Conservation (phyloP, 1,140 invertebrate genomes). For the Philaenus spumarius region DNA sequence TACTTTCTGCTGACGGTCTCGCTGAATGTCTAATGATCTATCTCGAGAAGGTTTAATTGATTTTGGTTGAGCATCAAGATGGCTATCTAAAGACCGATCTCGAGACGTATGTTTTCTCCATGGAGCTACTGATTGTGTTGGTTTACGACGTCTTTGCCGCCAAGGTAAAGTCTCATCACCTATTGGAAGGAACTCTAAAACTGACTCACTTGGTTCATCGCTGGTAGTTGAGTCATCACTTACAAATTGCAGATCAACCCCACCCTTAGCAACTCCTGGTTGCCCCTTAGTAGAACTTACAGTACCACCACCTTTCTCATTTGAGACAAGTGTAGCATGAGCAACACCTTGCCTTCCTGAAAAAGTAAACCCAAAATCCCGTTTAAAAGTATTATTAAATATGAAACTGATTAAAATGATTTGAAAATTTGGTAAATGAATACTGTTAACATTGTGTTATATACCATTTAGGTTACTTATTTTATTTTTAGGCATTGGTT, state of each 20-base stretch:
- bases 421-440: too few species aligned
- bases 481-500: too few species aligned
- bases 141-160: constrained; percentile 20
- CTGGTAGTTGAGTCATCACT: constrained; percentile 12
- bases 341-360: constrained; percentile 31
- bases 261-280: neutral
- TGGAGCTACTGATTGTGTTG: constrained; percentile 17
- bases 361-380: constrained; percentile 20
- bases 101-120: constrained; percentile 20
- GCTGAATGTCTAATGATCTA: constrained; percentile 16
- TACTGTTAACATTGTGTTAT: too few species aligned
- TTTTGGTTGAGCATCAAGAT: constrained; percentile 3
- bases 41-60: neutral
- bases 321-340: constrained; percentile 28
- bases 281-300: constrained; percentile 15
- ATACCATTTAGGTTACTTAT: too few species aligned
- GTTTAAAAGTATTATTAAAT: neutral
- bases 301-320: constrained; percentile 30
- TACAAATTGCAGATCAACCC: too few species aligned
- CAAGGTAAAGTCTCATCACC: constrained; percentile 21
- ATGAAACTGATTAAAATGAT: too few species aligned
- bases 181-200: constrained; percentile 12
- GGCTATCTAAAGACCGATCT: constrained; percentile 24
- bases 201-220: constrained; percentile 13
- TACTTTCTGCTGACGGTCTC: neutral